Percentiles rank a stretch among this genome's conserved stretches.
Evolutionary conservation across 2,113 vertebrate genomes (phyloP).

Genomic region (Mesembrinibis cayennensis): DNA sequence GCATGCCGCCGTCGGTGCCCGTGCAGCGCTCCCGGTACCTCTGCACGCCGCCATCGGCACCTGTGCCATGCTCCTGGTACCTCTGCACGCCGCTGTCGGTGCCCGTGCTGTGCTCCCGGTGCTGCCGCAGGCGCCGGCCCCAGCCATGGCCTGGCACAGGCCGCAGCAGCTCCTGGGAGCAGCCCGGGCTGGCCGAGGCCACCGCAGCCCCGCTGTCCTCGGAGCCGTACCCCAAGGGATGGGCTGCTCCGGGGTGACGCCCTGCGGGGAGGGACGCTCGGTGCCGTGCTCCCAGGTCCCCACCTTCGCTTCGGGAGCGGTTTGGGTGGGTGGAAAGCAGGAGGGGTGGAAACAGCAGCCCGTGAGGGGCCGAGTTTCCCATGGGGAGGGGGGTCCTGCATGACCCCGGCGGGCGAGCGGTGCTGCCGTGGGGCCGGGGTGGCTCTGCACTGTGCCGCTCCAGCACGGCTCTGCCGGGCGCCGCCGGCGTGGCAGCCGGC

Average conservation of each 20-base stretch:
- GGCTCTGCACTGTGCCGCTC: background rate
- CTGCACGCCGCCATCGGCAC: too few species aligned
- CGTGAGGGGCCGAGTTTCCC: background rate
- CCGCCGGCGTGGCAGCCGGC: background rate
- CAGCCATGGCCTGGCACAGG: background rate
- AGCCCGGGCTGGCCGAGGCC: background rate
- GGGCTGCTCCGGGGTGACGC: background rate
- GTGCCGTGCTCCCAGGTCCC: background rate
- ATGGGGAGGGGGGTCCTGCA: too few species aligned
- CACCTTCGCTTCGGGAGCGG: background rate
- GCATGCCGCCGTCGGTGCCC: fast-evolving
- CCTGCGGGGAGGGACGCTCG: too few species aligned
- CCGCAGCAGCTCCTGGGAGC: background rate
- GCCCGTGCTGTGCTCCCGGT: fast-evolving
- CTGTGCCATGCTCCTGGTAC: too few species aligned
- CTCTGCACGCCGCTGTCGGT: background rate
- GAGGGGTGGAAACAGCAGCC: too few species aligned
- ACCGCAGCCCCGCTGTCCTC: background rate
- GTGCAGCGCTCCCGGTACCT: background rate
- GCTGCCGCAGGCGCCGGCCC: fast-evolving
- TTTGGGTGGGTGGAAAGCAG: background rate
- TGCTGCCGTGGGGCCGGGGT: background rate
- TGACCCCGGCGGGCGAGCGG: background rate
- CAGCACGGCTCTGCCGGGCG: background rate
- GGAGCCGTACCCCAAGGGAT: background rate